Percentiles rank a stretch among this genome's conserved stretches.
Evolutionary conservation across 2,113 vertebrate species (phyloP).

Genomic region (Toxotes jaculatrix): DNA sequence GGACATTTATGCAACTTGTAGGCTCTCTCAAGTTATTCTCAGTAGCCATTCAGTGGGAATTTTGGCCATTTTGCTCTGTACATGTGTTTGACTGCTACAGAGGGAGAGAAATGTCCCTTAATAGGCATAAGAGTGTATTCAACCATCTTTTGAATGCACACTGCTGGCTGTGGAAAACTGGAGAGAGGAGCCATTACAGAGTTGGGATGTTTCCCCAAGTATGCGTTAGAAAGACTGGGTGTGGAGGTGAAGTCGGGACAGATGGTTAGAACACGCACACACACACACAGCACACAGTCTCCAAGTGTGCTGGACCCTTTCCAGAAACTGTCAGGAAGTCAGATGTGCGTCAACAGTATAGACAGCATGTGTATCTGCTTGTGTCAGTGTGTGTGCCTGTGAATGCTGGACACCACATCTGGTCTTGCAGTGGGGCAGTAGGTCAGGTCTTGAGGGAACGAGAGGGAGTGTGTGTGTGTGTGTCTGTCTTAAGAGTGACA

Average conservation of each 20-base stretch:
- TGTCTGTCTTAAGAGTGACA: conserved; percentile 45
- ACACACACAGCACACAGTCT: conserved; percentile 9
- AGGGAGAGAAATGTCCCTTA: conserved; percentile 10
- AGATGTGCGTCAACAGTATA: conserved; percentile 43
- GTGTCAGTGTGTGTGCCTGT: not conserved
- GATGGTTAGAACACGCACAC: conserved; percentile 43
- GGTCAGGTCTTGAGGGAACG: conserved; percentile 62
- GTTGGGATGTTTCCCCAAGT: conserved; percentile 53
- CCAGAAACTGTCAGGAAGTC: conserved; percentile 42
- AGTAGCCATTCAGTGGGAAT: not conserved
- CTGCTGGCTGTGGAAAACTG: conserved; percentile 31
- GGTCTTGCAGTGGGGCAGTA: conserved; percentile 64
- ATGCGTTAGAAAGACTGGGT: conserved; percentile 56
- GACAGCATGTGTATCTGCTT: conserved; percentile 11
- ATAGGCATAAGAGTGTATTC: conserved; percentile 25
- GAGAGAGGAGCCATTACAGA: conserved; percentile 31
- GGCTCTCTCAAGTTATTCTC: not conserved
- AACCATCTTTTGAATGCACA: conserved; percentile 21
- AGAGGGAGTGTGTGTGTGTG: conserved; percentile 21
- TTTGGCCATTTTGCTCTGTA: conserved; percentile 19
- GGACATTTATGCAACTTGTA: conserved; percentile 14
- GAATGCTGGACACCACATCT: conserved; percentile 64
- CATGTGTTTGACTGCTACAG: conserved; percentile 3
- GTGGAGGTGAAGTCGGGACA: conserved; percentile 70
- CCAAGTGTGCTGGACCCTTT: conserved; percentile 35